Percentiles rank a stretch among this genome's conserved stretches.
phyloP scores from a whole-genome alignment of 1,140 invertebrate genomes.

The Colletes latitarsis region DNA sequence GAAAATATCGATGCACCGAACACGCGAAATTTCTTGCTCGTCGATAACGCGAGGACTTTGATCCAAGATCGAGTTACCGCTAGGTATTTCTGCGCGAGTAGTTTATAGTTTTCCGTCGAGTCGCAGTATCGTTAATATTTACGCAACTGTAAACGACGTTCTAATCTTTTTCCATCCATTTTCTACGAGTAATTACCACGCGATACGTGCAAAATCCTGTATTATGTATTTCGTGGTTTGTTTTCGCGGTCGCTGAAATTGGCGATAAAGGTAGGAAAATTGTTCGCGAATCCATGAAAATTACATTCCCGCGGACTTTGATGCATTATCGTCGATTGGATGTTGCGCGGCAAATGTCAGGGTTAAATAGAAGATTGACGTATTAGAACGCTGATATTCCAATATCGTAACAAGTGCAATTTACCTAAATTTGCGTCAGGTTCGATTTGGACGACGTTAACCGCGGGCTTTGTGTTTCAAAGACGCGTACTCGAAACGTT shows the following conservation, averaged over 20 bases:
- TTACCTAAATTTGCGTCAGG: background rate
- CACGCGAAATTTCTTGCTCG: background rate
- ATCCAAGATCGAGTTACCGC: background rate
- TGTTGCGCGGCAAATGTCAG: conserved; percentile 47
- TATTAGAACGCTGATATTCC: conserved; percentile 25
- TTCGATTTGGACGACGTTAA: background rate
- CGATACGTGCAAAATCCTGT: no score
- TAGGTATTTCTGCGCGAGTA: background rate
- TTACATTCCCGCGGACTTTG: conserved; percentile 31
- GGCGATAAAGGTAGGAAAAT: background rate
- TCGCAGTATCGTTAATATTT: no score
- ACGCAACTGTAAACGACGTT: no score
- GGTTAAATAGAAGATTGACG: conserved; percentile 44
- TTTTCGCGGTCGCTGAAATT: background rate
- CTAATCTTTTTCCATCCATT: no score
- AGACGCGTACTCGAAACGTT: background rate
- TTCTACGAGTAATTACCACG: no score
- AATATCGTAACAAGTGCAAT: conserved; percentile 18
- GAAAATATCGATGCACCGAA: background rate
- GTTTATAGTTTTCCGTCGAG: background rate
- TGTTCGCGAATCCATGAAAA: conserved; percentile 35
- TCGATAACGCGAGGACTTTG: background rate
- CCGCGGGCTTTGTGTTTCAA: background rate
- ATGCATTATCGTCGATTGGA: conserved; percentile 31
- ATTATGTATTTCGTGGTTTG: background rate